Conservation (phyloP, 1,140 invertebrate genomes). For the Drosophila melanogaster region DNA sequence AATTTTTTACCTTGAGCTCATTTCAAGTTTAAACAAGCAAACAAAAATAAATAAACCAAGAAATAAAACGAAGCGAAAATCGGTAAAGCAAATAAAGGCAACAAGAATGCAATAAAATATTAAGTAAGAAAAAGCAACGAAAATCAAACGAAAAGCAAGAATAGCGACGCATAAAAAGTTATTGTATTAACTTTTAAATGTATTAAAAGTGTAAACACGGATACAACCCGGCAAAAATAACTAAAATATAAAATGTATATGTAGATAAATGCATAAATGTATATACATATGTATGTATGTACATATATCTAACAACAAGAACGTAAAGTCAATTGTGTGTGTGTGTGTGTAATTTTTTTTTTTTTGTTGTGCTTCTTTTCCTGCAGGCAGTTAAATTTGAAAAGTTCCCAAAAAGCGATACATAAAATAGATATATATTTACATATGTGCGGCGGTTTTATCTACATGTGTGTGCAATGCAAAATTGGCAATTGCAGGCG, state of each 20-base stretch:
- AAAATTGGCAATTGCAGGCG: conserved; percentile 79
- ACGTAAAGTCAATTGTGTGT: neutral
- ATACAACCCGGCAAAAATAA: neutral
- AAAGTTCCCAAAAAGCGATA: conserved; percentile 1
- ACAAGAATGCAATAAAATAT: conserved; percentile 13
- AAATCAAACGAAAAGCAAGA: neutral
- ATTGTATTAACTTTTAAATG: no score
- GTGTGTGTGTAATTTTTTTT: conserved; percentile 5
- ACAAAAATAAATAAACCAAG: conserved; percentile 34
- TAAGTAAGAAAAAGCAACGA: conserved; percentile 3
- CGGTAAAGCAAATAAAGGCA: conserved; percentile 24
- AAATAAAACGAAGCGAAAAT: conserved; percentile 33
- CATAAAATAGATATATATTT: conserved; percentile 28
- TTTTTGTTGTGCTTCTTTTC: conserved; percentile 7
- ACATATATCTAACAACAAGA: neutral
- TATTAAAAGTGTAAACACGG: no score
- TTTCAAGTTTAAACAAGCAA: conserved; percentile 74
- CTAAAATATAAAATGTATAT: neutral
- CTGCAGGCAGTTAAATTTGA: conserved; percentile 5
- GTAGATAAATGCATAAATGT: no score
- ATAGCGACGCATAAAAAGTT: no score
- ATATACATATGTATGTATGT: no score
- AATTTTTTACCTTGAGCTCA: conserved; percentile 76
- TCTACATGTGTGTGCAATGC: conserved; percentile 76
- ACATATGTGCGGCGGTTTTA: conserved; percentile 33